Evolutionary conservation across 2,113 vertebrate genomes (phyloP).

Genomic region (Osmerus eperlanus): DNA sequence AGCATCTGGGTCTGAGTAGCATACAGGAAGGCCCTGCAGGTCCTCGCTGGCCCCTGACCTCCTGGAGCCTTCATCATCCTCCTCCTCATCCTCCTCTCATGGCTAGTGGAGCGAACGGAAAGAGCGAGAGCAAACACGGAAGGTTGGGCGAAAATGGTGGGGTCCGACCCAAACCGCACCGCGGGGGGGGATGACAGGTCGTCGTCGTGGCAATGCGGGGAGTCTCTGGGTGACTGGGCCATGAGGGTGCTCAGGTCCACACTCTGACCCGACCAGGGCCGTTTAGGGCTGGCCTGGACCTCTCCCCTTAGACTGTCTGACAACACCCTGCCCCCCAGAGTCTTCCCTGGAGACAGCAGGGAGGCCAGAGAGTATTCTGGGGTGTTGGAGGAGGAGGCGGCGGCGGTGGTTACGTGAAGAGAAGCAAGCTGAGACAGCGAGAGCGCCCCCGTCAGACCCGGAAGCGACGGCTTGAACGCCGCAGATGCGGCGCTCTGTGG

Average conservation of each 20-base stretch:
- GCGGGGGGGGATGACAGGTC: conserved; percentile 9
- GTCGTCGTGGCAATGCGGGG: conserved; percentile 13
- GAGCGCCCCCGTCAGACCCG: conserved; percentile 34
- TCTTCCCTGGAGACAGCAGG: conserved; percentile 46
- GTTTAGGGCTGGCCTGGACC: conserved; percentile 57
- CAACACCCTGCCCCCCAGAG: conserved; percentile 29
- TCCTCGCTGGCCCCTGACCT: conserved; percentile 27
- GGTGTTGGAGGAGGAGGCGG: too few relatives aligned
- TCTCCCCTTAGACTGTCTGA: conserved; percentile 23
- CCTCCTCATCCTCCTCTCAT: conserved; percentile 50
- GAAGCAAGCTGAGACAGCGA: conserved; percentile 45
- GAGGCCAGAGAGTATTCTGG: conserved; percentile 32
- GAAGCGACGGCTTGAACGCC: neutral
- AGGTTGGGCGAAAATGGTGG: conserved; percentile 76
- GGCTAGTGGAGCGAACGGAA: conserved; percentile 73
- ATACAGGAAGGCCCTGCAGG: conserved; percentile 72
- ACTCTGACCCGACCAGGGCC: conserved; percentile 39
- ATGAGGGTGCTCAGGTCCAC: conserved; percentile 85
- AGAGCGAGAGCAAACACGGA: conserved; percentile 88
- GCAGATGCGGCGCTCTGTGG: conserved; percentile 24
- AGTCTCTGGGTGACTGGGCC: conserved; percentile 45
- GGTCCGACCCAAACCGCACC: conserved; percentile 43
- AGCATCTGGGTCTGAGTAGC: conserved; percentile 71
- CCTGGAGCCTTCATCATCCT: conserved; percentile 15
- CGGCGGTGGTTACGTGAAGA: conserved; percentile 32